Base-by-base conservation (phyloP, 2,888 invertebrate species). In the Galeruca laticollis region DNA sequence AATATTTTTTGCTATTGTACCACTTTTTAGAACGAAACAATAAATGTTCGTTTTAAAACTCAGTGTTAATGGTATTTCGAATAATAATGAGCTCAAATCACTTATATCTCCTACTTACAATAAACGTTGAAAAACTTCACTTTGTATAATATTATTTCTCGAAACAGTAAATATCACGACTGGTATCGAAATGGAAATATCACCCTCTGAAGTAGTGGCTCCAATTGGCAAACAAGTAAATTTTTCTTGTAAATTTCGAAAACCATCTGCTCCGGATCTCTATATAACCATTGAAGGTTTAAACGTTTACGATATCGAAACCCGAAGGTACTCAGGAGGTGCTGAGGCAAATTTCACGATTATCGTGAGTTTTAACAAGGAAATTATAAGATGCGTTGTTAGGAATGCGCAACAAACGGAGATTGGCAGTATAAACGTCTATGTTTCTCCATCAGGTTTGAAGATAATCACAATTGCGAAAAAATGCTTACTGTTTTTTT, bases 241-340 rank as follows among this genome's bases (percentile, higher is more conserved):
- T 71, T 87, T 89, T 80, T 85, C 83, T 71, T 89, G 89, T 83
- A 86, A 85, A 71, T 89, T 88, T 81, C 80, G 85, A 69, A 86
- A 86, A 76, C 75, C 79, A 20, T 60, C 60, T 1, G 68, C 70
- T 18, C 15, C 67, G 13, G 70, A 77, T 67, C 70, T 76, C 64
- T 69, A 76, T 62, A 73, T 79, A 61, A 62, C 71, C 52, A 72
- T 78, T 63, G 73, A 76, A 68, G 74, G 75, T 71, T 68, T 76
- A 43, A 75, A 74, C 63, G 72, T 71, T 47, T 68, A 71, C 59
- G 73, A 75, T 60, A 71, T 72, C 61, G 60, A 68, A 54, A 62
- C 71, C 13, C 71, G 31, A 59, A 68, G 68, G 57, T 75, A 67
- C 26, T 51, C 66, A 18, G 72, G 69, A 26, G 79, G 79, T 18